These are phyloP conservation scores for Nymphalis io DNA, from an alignment of 1,140 invertebrate genomes.

Conservation along the genomic window DNA sequence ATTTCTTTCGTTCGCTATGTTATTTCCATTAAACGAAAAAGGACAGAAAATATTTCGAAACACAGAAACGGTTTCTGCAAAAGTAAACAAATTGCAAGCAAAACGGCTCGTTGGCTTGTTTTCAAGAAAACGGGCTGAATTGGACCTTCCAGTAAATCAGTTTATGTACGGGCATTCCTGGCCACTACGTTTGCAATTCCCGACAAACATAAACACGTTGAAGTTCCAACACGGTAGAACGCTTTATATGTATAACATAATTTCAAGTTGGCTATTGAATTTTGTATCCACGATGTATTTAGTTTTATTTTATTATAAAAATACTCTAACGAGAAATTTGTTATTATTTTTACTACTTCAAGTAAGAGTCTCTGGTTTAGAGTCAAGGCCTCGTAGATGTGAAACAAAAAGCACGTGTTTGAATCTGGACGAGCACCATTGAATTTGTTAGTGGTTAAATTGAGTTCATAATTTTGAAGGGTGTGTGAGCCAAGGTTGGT, in stretches of 20 bases:
- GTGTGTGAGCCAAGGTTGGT: no score
- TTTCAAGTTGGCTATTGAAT: conserved; percentile 17
- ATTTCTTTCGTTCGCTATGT: background rate
- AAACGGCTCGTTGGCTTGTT: conserved; percentile 29
- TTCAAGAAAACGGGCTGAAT: conserved; percentile 36
- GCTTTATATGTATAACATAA: conserved; percentile 17
- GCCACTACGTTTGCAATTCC: conserved; percentile 32
- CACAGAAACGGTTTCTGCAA: conserved; percentile 4
- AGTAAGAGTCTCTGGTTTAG: no score
- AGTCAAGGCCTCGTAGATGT: no score
- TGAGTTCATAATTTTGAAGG: no score
- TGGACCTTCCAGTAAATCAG: conserved; percentile 36
- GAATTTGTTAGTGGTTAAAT: no score
- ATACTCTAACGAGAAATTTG: no score
- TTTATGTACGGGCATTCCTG: conserved; percentile 32
- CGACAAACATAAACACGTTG: conserved; percentile 25
- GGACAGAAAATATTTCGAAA: background rate
- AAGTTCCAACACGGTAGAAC: background rate
- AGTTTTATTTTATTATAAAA: background rate
- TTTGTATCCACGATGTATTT: background rate
- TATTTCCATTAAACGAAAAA: background rate
- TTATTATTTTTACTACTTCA: no score
- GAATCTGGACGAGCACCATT: no score
- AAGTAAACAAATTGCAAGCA: conserved; percentile 20
- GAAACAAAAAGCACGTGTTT: no score